These are phyloP conservation scores for Asobara japonica DNA, from an alignment of 1,140 invertebrate genomes.

Conservation along the genomic window DNA sequence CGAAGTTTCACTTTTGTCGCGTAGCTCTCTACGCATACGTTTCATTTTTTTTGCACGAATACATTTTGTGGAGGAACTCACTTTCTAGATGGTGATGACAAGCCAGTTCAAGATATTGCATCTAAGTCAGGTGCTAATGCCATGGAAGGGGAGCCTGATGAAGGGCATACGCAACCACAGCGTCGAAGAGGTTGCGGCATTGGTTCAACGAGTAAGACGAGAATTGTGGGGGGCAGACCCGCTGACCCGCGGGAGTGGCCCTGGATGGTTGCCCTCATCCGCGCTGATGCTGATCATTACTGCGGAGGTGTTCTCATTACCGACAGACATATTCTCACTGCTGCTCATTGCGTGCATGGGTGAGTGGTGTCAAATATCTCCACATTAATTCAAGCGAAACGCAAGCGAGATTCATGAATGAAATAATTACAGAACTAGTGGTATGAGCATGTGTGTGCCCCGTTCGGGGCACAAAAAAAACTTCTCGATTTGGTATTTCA, in stretches of 20 bases:
- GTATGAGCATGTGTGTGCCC: too few relatives aligned
- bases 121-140: not conserved
- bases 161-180: conserved; percentile 37
- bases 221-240: conserved; percentile 72
- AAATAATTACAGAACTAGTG: too few relatives aligned
- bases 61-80: not conserved
- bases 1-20: too few relatives aligned
- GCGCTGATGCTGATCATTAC: conserved; percentile 68
- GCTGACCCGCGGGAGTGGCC: conserved; percentile 80
- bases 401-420: too few relatives aligned
- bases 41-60: too few relatives aligned
- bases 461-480: too few relatives aligned
- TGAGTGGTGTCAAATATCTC: conserved; percentile 30
- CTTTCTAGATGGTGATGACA: conserved; percentile 7
- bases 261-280: conserved; percentile 81
- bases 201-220: conserved; percentile 66
- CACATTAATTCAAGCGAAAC: too few relatives aligned
- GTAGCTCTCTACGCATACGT: too few relatives aligned
- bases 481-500: too few relatives aligned
- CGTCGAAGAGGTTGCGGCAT: conserved; percentile 73
- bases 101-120: not conserved
- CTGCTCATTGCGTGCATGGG: conserved; percentile 76
- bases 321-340: conserved; percentile 81
- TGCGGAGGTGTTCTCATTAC: conserved; percentile 85
- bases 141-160: not conserved